Conservation (phyloP, 2,888 invertebrate genomes). For the Corbicula japonica region DNA sequence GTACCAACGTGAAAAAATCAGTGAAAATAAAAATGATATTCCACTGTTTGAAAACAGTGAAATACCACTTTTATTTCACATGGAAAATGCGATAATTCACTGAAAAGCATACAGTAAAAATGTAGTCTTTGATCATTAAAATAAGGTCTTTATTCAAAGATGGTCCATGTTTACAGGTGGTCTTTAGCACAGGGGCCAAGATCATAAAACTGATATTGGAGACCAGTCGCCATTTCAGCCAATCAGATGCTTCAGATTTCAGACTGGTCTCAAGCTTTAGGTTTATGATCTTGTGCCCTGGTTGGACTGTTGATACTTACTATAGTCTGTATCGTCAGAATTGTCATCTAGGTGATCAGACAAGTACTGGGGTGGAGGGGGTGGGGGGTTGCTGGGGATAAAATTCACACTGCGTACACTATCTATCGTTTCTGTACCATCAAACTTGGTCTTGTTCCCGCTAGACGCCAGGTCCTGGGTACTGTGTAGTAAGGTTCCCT, state of each 20-base stretch:
- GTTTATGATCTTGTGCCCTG: neutral
- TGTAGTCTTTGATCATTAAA: too few relatives aligned
- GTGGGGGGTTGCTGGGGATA: neutral
- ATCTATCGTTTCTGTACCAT: neutral
- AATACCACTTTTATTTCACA: too few relatives aligned
- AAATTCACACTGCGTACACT: neutral
- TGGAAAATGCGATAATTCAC: too few relatives aligned
- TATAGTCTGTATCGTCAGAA: slow-evolving; percentile 4
- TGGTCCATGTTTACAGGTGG: neutral
- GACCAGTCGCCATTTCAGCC: neutral
- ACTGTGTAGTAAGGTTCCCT: slow-evolving; percentile 20
- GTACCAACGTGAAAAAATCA: too few relatives aligned
- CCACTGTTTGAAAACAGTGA: too few relatives aligned
- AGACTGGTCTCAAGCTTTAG: neutral
- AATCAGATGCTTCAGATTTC: neutral
- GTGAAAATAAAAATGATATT: too few relatives aligned
- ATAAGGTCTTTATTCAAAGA: neutral
- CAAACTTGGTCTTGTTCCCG: neutral
- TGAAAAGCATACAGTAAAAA: too few relatives aligned
- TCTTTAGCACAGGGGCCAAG: neutral
- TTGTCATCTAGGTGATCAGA: neutral
- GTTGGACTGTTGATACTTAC: slow-evolving; percentile 11
- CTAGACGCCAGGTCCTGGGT: neutral
- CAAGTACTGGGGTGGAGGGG: slow-evolving; percentile 17
- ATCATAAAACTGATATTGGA: neutral